Evolutionary conservation across 2,113 vertebrate genomes (phyloP).

Genomic region (Apeltes quadracus): DNA sequence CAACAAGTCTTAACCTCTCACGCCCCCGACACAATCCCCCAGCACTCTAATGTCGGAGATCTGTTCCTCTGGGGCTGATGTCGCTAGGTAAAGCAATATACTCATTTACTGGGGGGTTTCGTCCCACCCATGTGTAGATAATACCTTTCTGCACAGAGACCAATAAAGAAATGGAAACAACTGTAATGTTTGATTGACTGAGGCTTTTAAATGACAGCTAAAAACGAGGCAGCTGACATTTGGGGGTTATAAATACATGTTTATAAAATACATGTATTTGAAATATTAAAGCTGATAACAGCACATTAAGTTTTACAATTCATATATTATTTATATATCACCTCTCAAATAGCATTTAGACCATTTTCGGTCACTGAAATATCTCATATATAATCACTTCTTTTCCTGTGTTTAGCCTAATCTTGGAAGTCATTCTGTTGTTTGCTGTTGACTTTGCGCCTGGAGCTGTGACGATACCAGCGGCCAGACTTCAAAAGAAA

Average conservation of each 20-base stretch:
- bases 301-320: background rate
- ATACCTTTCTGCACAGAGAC: constrained; percentile 45
- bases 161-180: constrained; percentile 53
- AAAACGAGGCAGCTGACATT: constrained; percentile 14
- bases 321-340: too few relatives aligned
- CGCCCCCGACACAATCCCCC: constrained; percentile 58
- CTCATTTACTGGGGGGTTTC: constrained; percentile 64
- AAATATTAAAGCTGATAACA: background rate
- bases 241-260: constrained; percentile 14
- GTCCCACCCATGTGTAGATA: constrained; percentile 49
- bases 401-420: background rate
- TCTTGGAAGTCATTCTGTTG: constrained; percentile 4
- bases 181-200: constrained; percentile 26
- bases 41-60: constrained; percentile 41
- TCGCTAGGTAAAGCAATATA: constrained; percentile 66
- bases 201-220: constrained; percentile 37
- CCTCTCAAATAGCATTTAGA: background rate
- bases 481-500: constrained; percentile 47
- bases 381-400: background rate
- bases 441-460: constrained; percentile 21
- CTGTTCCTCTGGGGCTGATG: constrained; percentile 55
- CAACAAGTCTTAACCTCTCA: constrained; percentile 76
- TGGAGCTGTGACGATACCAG: constrained; percentile 12
- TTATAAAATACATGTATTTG: background rate
- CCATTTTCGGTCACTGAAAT: background rate